Evolutionary conservation across 1,140 invertebrate genomes (phyloP).

Genomic region (Zaprionus inermis): DNA sequence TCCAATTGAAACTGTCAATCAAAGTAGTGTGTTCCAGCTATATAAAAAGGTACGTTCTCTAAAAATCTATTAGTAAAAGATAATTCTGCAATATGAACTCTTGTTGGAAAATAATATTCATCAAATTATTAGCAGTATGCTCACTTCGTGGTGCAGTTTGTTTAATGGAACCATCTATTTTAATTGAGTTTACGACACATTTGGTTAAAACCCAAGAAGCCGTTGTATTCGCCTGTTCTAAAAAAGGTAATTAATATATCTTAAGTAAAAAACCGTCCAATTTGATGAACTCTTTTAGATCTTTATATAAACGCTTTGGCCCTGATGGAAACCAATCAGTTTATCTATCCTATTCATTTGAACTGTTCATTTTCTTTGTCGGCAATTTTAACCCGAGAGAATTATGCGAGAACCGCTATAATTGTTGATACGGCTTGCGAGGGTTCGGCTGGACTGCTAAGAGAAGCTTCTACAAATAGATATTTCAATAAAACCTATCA

Average conservation of each 20-base stretch:
- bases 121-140: slow-evolving; percentile 10
- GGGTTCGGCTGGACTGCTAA: slow-evolving; percentile 32
- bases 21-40: slow-evolving; percentile 19
- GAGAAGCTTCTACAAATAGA: slow-evolving; percentile 45
- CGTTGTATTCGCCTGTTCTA: slow-evolving; percentile 58
- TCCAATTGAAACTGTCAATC: slow-evolving; percentile 65
- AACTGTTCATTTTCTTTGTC: slow-evolving; percentile 30
- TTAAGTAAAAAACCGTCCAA: too few species aligned
- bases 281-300: slow-evolving; percentile 7
- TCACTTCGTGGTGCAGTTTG: neutral
- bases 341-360: slow-evolving; percentile 51
- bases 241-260: slow-evolving; percentile 33
- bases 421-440: slow-evolving; percentile 56
- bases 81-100: slow-evolving; percentile 35
- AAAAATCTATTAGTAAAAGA: neutral
- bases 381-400: slow-evolving; percentile 46
- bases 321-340: slow-evolving; percentile 55
- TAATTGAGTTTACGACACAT: slow-evolving; percentile 40
- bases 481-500: slow-evolving; percentile 77
- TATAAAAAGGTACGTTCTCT: slow-evolving; percentile 23
- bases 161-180: slow-evolving; percentile 48
- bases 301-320: slow-evolving; percentile 6
- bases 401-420: slow-evolving; percentile 53
- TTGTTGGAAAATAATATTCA: neutral
- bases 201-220: slow-evolving; percentile 49